phyloP scores from a whole-genome alignment of 2,113 vertebrate species.

The Genyomyrus donnyi region DNA sequence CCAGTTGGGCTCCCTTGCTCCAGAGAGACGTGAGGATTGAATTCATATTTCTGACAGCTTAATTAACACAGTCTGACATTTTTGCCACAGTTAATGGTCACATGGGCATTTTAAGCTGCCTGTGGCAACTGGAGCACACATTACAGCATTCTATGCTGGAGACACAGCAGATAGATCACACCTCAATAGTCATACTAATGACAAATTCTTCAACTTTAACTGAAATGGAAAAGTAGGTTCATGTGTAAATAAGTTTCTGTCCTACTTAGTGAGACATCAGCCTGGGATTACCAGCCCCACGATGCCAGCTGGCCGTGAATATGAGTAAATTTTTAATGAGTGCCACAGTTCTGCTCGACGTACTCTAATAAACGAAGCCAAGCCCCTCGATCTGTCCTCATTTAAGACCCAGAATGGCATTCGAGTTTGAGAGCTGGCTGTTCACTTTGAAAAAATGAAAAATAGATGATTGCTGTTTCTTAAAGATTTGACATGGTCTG shows the following conservation, averaged over 20 bases:
- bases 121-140: not conserved
- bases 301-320: not conserved
- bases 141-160: not conserved
- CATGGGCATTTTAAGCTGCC: not conserved
- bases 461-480: not conserved
- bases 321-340: slow-evolving; percentile 10
- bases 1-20: not conserved
- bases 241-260: not conserved
- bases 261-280: not conserved
- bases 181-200: not conserved
- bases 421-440: not conserved
- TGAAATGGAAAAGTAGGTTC: not conserved
- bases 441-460: not conserved
- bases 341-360: too few species aligned
- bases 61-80: not conserved
- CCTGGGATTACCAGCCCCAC: not conserved
- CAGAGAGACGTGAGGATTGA: not conserved
- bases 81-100: not conserved
- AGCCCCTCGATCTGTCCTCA: not conserved
- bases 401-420: slow-evolving; percentile 5
- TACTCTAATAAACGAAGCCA: not conserved
- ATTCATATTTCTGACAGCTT: not conserved
- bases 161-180: not conserved
- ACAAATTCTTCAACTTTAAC: not conserved
- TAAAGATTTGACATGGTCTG: not conserved